phyloP scores from a whole-genome alignment of 2,888 invertebrate species.

The Drosophila putrida region DNA sequence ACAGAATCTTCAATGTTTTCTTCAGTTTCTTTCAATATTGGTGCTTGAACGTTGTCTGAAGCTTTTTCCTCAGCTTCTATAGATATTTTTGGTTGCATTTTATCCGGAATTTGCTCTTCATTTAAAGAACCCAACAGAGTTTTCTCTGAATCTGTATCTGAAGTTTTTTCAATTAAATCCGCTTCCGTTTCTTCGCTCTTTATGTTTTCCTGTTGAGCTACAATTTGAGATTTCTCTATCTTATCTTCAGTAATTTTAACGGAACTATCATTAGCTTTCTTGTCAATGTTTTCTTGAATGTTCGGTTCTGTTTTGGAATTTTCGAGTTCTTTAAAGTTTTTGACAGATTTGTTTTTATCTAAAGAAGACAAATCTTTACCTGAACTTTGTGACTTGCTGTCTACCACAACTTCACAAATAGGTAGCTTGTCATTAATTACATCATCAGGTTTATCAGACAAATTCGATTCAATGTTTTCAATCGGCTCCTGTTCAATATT shows the following conservation, averaged over 20 bases:
- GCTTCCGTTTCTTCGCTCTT: neutral
- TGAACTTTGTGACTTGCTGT: neutral
- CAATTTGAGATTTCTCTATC: neutral
- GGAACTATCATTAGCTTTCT: too few species aligned
- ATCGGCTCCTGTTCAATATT: too few species aligned
- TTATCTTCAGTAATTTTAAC: neutral
- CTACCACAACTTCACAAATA: neutral
- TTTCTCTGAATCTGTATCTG: neutral
- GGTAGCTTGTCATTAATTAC: neutral
- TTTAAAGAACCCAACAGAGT: neutral
- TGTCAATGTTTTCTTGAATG: too few species aligned
- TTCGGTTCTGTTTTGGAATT: neutral
- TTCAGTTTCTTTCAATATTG: neutral
- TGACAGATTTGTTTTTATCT: neutral
- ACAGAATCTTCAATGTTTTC: neutral
- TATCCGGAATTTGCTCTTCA: neutral
- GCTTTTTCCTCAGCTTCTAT: neutral
- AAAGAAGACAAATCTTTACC: neutral
- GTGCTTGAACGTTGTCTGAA: neutral
- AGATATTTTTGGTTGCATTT: neutral
- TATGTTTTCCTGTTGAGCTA: neutral
- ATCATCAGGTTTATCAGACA: neutral
- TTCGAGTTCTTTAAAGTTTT: neutral
- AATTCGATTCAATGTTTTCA: neutral
- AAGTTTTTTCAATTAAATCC: neutral